Evolutionary conservation across 2,888 invertebrate species (phyloP).

Genomic region (Habrosyne pyritoides): DNA sequence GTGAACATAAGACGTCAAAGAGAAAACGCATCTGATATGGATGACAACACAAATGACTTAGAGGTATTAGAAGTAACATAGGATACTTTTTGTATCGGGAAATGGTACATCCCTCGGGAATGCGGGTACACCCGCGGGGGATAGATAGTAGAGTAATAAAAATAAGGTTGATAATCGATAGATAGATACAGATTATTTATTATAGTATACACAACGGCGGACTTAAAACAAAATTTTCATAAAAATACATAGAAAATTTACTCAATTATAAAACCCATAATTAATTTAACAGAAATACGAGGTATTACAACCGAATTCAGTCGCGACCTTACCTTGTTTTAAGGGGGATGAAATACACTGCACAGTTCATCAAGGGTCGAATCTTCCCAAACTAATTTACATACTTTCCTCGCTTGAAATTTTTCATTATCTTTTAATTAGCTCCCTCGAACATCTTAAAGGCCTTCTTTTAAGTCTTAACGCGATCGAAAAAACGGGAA

Average conservation of each 20-base stretch:
- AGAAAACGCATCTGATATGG: no score
- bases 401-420: constrained; percentile 58
- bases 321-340: background rate
- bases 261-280: background rate
- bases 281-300: background rate
- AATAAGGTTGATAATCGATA: no score
- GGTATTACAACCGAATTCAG: background rate
- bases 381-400: constrained; percentile 58
- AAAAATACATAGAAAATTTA: background rate
- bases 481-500: constrained; percentile 5
- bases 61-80: no score
- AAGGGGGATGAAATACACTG: background rate
- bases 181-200: no score
- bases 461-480: constrained; percentile 19
- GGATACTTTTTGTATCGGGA: no score
- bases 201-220: no score
- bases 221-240: no score
- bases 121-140: no score
- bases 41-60: no score
- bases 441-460: constrained; percentile 48
- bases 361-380: constrained; percentile 19
- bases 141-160: no score
- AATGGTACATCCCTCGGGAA: no score
- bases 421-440: constrained; percentile 74
- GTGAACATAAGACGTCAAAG: no score